phyloP scores from a whole-genome alignment of 1,140 invertebrate species.

The Adelges cooleyi region DNA sequence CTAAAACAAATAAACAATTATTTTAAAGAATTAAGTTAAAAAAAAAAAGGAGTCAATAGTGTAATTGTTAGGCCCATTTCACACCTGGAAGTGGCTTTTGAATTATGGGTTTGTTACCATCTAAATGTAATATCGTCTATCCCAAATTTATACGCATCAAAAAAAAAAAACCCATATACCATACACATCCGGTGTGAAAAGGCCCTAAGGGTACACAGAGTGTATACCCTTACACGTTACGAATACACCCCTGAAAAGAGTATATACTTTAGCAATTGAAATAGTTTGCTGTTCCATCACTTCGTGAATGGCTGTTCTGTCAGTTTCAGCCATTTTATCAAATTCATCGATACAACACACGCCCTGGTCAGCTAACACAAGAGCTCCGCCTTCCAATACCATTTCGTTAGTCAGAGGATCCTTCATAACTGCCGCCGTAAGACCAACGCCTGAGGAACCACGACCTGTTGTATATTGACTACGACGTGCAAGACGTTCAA shows the following conservation, averaged over 20 bases:
- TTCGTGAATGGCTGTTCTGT: slow-evolving; percentile 96
- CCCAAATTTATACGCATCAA: too few relatives aligned
- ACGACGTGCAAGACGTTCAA: slow-evolving; percentile 82
- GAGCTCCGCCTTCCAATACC: slow-evolving; percentile 77
- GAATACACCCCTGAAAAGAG: too few relatives aligned
- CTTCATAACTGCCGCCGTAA: slow-evolving; percentile 96
- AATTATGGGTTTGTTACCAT: too few relatives aligned
- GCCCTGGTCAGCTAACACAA: slow-evolving; percentile 93
- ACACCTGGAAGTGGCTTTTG: too few relatives aligned
- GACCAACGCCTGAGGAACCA: slow-evolving; percentile 93
- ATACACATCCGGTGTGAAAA: too few relatives aligned
- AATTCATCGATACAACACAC: slow-evolving; percentile 99
- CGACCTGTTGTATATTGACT: slow-evolving; percentile 81
- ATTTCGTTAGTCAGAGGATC: slow-evolving; percentile 95
- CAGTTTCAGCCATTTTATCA: slow-evolving; percentile 96
- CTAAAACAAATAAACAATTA: slow-evolving; percentile 40
- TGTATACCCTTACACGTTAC: too few relatives aligned
- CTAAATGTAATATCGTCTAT: too few relatives aligned
- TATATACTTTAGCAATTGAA: slow-evolving; percentile 85
- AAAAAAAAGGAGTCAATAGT: slow-evolving; percentile 1
- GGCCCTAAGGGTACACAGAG: too few relatives aligned
- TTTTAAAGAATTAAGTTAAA: slow-evolving; percentile 7
- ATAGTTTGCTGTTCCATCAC: slow-evolving; percentile 99
- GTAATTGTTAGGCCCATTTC: too few relatives aligned
- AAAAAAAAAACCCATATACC: too few relatives aligned